These are phyloP conservation scores for Odontomachus brunneus DNA, from an alignment of 1,140 invertebrate genomes.

Conservation along the genomic window DNA sequence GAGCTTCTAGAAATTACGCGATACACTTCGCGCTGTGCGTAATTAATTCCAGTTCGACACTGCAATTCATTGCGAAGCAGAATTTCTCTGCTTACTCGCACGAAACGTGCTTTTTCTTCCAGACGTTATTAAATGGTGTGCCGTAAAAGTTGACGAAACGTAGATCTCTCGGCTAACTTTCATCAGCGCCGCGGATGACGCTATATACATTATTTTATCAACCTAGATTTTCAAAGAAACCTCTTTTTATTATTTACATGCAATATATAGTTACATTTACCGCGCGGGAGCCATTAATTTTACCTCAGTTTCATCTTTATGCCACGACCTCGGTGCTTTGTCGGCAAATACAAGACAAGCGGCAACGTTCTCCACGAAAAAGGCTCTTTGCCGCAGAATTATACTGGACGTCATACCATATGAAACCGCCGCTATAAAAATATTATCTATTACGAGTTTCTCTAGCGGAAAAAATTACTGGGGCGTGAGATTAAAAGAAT, in stretches of 20 bases:
- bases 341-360: conserved; percentile 38
- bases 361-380: conserved; percentile 13
- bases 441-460: conserved; percentile 57
- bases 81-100: not conserved
- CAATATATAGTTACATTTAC: not conserved
- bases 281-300: not conserved
- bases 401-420: conserved; percentile 34
- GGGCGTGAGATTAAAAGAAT: conserved; percentile 51
- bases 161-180: not conserved
- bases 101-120: not conserved
- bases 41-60: conserved; percentile 12
- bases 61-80: not conserved
- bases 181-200: not conserved
- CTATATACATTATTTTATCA: not conserved
- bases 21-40: not conserved
- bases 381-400: conserved; percentile 21
- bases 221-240: not conserved
- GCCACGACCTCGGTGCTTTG: not conserved
- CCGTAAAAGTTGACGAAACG: not conserved
- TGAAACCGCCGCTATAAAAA: conserved; percentile 58
- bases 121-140: not conserved
- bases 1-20: not conserved
- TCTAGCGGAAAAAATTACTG: conserved; percentile 57
- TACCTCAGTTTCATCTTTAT: conserved; percentile 18
- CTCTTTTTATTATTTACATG: not conserved